These are phyloP conservation scores for Sarcophaga bullata DNA, from an alignment of 1,140 invertebrate species.

Conservation along the genomic window DNA sequence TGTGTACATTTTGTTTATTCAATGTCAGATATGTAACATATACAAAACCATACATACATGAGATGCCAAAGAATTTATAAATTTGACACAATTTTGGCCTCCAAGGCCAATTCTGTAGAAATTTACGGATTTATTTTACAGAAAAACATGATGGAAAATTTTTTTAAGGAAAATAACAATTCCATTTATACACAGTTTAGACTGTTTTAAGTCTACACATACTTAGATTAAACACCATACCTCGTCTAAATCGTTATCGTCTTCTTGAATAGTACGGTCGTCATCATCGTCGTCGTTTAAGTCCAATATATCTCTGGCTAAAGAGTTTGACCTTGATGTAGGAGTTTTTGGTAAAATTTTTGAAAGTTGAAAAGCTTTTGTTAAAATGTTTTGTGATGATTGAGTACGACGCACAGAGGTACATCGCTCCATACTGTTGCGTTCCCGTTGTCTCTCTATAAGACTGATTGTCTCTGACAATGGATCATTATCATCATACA, in stretches of 20 bases:
- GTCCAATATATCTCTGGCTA: conserved; percentile 66
- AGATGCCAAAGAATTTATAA: background rate
- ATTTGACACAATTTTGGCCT: background rate
- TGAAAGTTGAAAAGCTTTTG: conserved; percentile 79
- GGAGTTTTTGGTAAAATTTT: conserved; percentile 68
- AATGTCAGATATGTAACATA: background rate
- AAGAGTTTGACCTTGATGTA: conserved; percentile 61
- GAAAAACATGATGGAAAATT: background rate
- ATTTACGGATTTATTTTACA: background rate
- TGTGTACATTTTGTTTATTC: background rate
- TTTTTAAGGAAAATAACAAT: too few species aligned
- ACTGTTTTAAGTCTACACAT: too few species aligned
- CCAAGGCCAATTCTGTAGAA: background rate
- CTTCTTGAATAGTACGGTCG: conserved; percentile 62
- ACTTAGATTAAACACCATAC: conserved; percentile 41
- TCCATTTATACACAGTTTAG: too few species aligned
- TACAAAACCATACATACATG: background rate
- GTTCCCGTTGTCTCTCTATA: conserved; percentile 60
- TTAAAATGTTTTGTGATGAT: conserved; percentile 81
- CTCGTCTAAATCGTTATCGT: conserved; percentile 59
- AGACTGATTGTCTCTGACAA: conserved; percentile 53
- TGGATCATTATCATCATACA: conserved; percentile 57
- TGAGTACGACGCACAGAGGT: conserved; percentile 71
- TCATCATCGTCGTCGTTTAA: conserved; percentile 45
- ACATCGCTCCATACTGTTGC: conserved; percentile 60